Evolutionary conservation across 2,797 vertebrate species (phyloP), one percentile per base, ranked within the genome.

Genomic region (Apogon hyalosoma): DNA sequence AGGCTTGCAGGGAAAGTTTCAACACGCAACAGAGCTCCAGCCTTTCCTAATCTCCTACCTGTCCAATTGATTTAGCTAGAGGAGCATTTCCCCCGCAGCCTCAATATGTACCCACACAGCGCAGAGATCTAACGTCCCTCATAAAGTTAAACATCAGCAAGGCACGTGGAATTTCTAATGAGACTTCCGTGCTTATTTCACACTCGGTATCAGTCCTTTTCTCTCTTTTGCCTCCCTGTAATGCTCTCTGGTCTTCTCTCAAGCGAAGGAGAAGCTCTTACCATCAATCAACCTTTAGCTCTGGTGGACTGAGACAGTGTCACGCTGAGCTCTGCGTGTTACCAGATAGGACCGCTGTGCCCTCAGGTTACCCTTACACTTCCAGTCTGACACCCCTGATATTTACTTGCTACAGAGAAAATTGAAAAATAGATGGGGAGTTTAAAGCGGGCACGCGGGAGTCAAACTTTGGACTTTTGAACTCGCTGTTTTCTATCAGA

Each of bases 201-300:
- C 33, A 50, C 75, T 73, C 60, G 63, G 49, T 73, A 65, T 83
- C 75, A 58, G 55, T 61, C 41, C 53, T 38, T 57, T 53, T 71
- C 7, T 45, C 28, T 61, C 51, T 65, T 66, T 48, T 11, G 2
- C 11, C 40, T 45, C 45, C 31, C 41, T 58, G 18, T 59, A 40
- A 55, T 40, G 46, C 65, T 62, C 55, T 49, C 43, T 56, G 54
- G 38, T 67, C 43, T 58, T 52, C 46, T 19, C 49, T 79, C 24
- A 31, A 50, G 50, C 2, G 31, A 59, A 67, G 71, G 48, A 63
- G 77, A 80, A 63, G 62, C 79, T 82, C 75, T 66, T 31, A 63
- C 76, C 86, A 88, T 88, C 80, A 88, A 84, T 89, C 87, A 84
- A 77, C 66, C 65, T 41, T 77, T 49, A 42, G 77, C 75, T 63